Evolutionary conservation across 1,140 invertebrate species (phyloP).

Genomic region (Nixonia krombeini): DNA sequence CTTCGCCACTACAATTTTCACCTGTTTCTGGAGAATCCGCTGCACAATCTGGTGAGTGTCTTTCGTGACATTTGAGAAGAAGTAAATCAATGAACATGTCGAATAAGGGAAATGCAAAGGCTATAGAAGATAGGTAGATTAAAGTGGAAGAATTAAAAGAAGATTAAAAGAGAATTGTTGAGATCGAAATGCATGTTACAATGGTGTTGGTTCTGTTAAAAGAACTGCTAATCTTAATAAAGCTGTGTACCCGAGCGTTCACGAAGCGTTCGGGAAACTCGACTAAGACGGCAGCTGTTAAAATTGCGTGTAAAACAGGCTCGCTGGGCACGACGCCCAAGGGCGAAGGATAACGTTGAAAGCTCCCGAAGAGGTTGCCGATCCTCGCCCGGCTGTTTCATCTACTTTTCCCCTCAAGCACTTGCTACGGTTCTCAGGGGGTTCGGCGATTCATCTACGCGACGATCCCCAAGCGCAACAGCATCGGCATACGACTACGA

Average conservation of each 20-base stretch:
- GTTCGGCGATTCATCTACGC: conserved; percentile 19
- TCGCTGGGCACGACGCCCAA: not conserved
- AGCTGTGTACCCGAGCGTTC: conserved; percentile 9
- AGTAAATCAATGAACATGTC: too few species aligned
- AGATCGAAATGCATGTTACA: not conserved
- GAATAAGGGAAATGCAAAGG: too few species aligned
- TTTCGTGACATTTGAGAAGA: not conserved
- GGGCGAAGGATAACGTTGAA: not conserved
- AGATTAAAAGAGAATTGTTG: too few species aligned
- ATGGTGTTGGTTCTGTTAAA: not conserved
- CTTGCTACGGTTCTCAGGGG: conserved; percentile 61
- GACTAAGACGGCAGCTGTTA: conserved; percentile 18
- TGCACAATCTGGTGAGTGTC: conserved; percentile 59
- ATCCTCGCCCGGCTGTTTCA: conserved; percentile 19
- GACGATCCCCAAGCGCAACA: conserved; percentile 9
- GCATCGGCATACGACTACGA: conserved; percentile 18
- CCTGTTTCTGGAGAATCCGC: conserved; percentile 21
- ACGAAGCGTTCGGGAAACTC: conserved; percentile 12
- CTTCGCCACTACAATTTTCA: conserved; percentile 44
- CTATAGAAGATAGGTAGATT: too few species aligned
- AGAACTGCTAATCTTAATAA: conserved; percentile 10
- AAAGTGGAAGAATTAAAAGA: too few species aligned
- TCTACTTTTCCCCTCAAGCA: conserved; percentile 29
- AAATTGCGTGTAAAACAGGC: conserved; percentile 7
- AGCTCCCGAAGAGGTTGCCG: not conserved